These are phyloP conservation scores for Panthera leo DNA, from an alignment of 2,113 vertebrate genomes.

Conservation along the genomic window DNA sequence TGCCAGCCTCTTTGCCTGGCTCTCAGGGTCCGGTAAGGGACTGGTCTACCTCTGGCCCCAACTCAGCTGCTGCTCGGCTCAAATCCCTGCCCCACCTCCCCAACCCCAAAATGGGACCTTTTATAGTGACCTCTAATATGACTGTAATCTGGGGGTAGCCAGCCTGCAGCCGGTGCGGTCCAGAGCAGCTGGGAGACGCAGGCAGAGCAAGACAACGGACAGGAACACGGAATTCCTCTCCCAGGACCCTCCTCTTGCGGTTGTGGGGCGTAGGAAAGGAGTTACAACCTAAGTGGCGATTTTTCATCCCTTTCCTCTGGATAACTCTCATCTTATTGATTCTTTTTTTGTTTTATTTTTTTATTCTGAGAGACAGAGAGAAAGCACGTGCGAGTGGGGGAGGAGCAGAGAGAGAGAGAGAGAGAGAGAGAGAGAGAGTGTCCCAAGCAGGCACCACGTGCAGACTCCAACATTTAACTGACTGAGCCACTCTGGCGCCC, in stretches of 20 bases:
- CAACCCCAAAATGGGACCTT: fast-evolving
- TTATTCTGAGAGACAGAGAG: too few relatives aligned
- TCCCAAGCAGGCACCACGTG: too few relatives aligned
- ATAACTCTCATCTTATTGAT: not conserved
- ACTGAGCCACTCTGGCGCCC: too few relatives aligned
- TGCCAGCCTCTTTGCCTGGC: not conserved
- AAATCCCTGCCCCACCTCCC: not conserved
- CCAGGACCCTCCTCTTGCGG: not conserved
- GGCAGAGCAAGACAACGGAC: not conserved
- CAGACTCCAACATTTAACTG: too few relatives aligned
- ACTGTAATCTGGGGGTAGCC: not conserved
- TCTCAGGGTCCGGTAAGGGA: not conserved
- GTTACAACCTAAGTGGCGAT: not conserved
- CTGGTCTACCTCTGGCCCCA: not conserved
- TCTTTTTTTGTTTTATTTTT: not conserved
- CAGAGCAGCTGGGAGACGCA: not conserved
- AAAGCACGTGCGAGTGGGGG: too few relatives aligned
- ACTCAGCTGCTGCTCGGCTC: not conserved
- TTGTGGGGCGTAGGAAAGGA: not conserved
- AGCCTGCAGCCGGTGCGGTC: not conserved
- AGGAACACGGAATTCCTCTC: not conserved
- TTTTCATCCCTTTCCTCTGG: not conserved
- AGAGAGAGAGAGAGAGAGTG: too few relatives aligned
- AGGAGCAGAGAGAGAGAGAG: too few relatives aligned
- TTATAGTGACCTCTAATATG: not conserved